Conservation (phyloP, 2,113 vertebrate species). For the Pomatostomus ruficeps region DNA sequence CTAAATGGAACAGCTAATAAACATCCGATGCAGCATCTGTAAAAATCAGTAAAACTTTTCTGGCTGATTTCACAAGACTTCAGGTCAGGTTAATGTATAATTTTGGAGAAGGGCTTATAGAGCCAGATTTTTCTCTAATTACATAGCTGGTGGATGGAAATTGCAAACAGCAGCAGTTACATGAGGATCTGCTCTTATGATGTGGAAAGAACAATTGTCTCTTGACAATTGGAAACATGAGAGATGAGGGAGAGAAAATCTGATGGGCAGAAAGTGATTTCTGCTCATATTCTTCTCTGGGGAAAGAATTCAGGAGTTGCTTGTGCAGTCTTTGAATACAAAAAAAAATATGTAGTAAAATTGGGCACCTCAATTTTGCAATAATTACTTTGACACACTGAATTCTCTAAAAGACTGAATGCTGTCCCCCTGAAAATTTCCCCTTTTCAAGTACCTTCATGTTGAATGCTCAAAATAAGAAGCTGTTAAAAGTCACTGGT, state of each 20-base stretch:
- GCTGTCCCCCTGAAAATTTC: not conserved
- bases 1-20: not conserved
- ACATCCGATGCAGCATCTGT: not conserved
- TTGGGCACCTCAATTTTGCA: not conserved
- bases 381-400: not conserved
- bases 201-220: not conserved
- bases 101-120: not conserved
- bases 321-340: not conserved
- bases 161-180: not conserved
- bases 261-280: not conserved
- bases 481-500: not conserved
- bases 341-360: not conserved
- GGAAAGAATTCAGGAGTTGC: not conserved
- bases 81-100: not conserved
- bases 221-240: not conserved
- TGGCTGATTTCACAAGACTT: not conserved
- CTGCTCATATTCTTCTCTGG: not conserved
- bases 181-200: not conserved
- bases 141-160: not conserved
- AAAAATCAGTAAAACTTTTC: not conserved
- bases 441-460: not conserved
- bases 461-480: not conserved
- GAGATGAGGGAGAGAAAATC: not conserved
- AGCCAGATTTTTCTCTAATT: conserved; percentile 18
- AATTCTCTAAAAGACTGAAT: not conserved